Base-by-base conservation (phyloP, 1,140 invertebrate genomes). In the Planococcus citri region DNA sequence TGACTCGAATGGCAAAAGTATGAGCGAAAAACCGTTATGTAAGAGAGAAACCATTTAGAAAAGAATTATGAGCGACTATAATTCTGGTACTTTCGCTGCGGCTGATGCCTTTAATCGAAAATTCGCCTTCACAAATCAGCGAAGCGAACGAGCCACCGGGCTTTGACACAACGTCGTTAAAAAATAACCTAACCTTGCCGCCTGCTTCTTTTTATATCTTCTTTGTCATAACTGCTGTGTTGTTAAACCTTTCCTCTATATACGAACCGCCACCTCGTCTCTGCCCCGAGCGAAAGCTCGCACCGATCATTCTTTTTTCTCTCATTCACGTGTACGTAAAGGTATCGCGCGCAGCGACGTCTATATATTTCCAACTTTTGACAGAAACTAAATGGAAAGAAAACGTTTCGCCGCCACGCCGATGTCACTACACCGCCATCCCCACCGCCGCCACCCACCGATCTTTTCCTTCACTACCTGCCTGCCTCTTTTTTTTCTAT, bases 1-100 rank as follows among this genome's bases (percentile, higher is more conserved):
- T 64, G 60, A 64, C 60, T 64, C 22, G 22, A 20, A 64, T 64
- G 60, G 60, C 60, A 25, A 64, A 64, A 64, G 60, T 64, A 64
- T 64, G 60, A 64, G 60, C 60, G 60, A 64, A 64, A 64, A 64
- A 64, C 60, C 60, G 60, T 64, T 64, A 64, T 64, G 60, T 64
- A 64, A 64, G 60, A 27, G 25, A 64, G 60, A 64, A 64, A 64
- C 60, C 60, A 64, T 64, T 64, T 64, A 64, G 60, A 64, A 64
- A 64, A 64, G 60, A 64, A 64, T 64, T 64, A 64, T 64, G 60
- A 64, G 60, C 60, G 60, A 64, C 60, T 25, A 64, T 64, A 64
- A 64, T 64, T 64, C 25, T 64, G 60, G 60, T 64, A 64, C 60
- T 64, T 64, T 64, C 60, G 60, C 60, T 64, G 60, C 17, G 60